Conservation (phyloP, 2,113 vertebrate genomes). For the Trogon surrucura region DNA sequence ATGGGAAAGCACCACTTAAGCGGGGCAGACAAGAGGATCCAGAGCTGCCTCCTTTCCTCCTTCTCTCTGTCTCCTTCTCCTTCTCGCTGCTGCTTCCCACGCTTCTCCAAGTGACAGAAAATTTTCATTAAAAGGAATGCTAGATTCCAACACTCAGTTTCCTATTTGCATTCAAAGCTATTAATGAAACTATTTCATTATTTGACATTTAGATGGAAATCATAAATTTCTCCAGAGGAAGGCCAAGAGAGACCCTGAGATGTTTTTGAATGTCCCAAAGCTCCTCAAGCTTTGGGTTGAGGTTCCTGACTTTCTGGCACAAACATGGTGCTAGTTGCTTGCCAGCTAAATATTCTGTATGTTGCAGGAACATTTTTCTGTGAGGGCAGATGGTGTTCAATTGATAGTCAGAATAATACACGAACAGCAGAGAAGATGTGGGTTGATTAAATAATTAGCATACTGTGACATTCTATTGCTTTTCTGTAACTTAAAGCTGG, state of each 20-base stretch:
- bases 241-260: neutral
- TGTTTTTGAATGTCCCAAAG: neutral
- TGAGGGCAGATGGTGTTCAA: slow-evolving; percentile 59
- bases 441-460: slow-evolving; percentile 68
- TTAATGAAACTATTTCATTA: neutral
- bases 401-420: slow-evolving; percentile 60
- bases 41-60: neutral
- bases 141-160: neutral
- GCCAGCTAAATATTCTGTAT: slow-evolving; percentile 41
- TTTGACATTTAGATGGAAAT: neutral
- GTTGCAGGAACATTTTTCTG: slow-evolving; percentile 46
- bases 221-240: neutral
- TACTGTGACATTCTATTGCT: slow-evolving; percentile 58
- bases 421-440: slow-evolving; percentile 60
- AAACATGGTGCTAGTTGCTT: neutral
- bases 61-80: neutral
- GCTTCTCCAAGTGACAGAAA: neutral
- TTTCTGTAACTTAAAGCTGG: slow-evolving; percentile 48
- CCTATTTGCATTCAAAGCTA: neutral
- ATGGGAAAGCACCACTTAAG: fast-evolving
- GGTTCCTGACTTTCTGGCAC: slow-evolving; percentile 7
- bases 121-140: neutral
- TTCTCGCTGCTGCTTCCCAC: neutral
- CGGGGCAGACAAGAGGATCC: fast-evolving
- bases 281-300: neutral